These are phyloP conservation scores for Pao palembangensis DNA, from an alignment of 2,113 vertebrate species.

Conservation along the genomic window DNA sequence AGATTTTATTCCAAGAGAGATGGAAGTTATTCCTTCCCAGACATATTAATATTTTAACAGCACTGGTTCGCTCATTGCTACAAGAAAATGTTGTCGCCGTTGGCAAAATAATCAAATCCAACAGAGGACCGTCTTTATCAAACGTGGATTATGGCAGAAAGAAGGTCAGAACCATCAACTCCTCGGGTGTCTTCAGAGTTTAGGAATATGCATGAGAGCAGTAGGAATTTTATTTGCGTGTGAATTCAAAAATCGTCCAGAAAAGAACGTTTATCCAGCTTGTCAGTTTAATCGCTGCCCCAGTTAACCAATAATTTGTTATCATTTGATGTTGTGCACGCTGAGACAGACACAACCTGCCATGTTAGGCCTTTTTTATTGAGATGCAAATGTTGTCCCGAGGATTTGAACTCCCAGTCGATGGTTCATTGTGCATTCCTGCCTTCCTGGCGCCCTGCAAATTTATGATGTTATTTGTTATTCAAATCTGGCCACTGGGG, in stretches of 20 bases:
- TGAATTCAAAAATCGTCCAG: no score
- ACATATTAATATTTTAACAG: constrained; percentile 62
- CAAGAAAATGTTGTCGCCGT: constrained; percentile 52
- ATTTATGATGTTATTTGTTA: constrained; percentile 59
- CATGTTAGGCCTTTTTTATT: constrained; percentile 50
- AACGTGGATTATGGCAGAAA: background rate
- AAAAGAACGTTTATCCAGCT: no score
- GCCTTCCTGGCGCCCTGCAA: constrained; percentile 47
- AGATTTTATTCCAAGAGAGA: constrained; percentile 35
- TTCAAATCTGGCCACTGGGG: constrained; percentile 45
- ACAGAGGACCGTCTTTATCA: constrained; percentile 27
- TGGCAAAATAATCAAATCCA: constrained; percentile 30
- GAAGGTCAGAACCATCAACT: no score
- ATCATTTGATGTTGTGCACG: constrained; percentile 39
- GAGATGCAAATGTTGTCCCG: constrained; percentile 57
- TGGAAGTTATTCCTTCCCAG: constrained; percentile 33
- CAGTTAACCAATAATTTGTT: constrained; percentile 36
- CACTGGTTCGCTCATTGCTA: constrained; percentile 23
- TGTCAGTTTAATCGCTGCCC: constrained; percentile 16
- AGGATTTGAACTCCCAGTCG: constrained; percentile 51
- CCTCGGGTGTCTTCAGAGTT: no score
- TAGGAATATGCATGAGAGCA: no score
- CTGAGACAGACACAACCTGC: constrained; percentile 44
- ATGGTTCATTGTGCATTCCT: constrained; percentile 47
- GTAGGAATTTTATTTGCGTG: no score